These are phyloP conservation scores for Motacilla tschutschensis DNA, from an alignment of 2,113 vertebrate genomes.

Conservation along the genomic window DNA sequence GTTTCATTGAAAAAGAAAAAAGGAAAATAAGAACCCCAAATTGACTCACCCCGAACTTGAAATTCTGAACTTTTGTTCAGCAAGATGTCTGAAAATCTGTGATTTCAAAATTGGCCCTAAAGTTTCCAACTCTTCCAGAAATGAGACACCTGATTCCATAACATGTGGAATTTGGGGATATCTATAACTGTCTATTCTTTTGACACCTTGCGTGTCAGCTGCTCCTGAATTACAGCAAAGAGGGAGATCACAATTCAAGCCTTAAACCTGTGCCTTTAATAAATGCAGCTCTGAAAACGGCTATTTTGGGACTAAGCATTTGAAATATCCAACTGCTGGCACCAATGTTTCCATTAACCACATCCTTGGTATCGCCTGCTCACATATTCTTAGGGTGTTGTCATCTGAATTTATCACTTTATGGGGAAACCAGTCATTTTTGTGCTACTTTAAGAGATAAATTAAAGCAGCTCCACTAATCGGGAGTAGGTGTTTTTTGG, in stretches of 20 bases:
- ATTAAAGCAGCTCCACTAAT: not conserved
- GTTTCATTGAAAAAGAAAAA: not conserved
- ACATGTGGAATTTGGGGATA: not conserved
- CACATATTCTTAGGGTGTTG: not conserved
- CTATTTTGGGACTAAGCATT: not conserved
- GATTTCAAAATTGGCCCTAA: not conserved
- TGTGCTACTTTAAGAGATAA: not conserved
- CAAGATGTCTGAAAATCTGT: not conserved
- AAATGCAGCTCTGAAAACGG: not conserved
- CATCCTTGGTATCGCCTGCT: not conserved
- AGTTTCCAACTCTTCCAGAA: not conserved
- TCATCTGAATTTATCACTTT: not conserved
- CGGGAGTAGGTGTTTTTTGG: not conserved
- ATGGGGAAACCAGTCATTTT: not conserved
- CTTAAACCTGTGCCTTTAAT: not conserved
- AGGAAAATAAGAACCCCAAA: not conserved
- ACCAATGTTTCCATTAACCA: not conserved
- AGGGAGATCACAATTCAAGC: not conserved
- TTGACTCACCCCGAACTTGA: not conserved
- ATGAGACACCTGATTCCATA: not conserved
- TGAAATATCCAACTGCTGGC: not conserved
- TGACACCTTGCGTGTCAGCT: not conserved
- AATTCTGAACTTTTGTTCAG: not conserved
- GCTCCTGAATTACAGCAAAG: not conserved
- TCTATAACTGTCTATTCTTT: not conserved